These are phyloP conservation scores for Spodoptera frugiperda DNA, from an alignment of 1,140 invertebrate species.

Conservation along the genomic window DNA sequence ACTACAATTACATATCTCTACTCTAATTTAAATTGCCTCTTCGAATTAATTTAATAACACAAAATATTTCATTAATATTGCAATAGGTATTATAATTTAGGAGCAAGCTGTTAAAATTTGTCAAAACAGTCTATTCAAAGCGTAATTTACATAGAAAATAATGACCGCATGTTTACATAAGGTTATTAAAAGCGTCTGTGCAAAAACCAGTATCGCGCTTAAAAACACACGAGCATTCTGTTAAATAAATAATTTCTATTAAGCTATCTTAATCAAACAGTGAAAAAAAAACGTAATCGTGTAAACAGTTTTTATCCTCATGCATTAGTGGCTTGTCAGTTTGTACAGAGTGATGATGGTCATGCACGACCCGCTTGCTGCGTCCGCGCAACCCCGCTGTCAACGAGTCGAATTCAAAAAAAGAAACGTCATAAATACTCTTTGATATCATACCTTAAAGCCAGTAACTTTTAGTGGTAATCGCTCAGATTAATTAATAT, in stretches of 20 bases:
- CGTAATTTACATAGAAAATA: neutral
- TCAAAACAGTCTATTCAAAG: neutral
- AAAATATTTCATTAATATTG: neutral
- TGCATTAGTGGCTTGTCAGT: constrained; percentile 77
- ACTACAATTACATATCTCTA: no score
- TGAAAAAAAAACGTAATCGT: constrained; percentile 36
- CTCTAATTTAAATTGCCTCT: no score
- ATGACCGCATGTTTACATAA: neutral
- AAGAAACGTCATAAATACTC: constrained; percentile 8
- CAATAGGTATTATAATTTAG: neutral
- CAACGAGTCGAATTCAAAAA: constrained; percentile 55
- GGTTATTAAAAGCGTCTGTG: neutral
- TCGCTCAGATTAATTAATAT: neutral
- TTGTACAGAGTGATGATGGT: constrained; percentile 61
- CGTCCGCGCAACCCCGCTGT: constrained; percentile 57
- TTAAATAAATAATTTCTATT: constrained; percentile 38
- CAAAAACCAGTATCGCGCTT: neutral
- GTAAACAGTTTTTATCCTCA: constrained; percentile 47
- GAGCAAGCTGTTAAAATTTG: neutral
- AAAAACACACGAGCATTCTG: constrained; percentile 1
- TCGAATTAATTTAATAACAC: no score
- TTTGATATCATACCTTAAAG: neutral
- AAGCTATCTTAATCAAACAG: constrained; percentile 29
- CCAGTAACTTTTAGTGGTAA: neutral
- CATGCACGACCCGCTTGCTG: constrained; percentile 52